A percentile compares a stretch with the other conserved stretches of the same genome.
phyloP scores from a whole-genome alignment of 2,888 invertebrate species.

The Lasioglossum villosulum region DNA sequence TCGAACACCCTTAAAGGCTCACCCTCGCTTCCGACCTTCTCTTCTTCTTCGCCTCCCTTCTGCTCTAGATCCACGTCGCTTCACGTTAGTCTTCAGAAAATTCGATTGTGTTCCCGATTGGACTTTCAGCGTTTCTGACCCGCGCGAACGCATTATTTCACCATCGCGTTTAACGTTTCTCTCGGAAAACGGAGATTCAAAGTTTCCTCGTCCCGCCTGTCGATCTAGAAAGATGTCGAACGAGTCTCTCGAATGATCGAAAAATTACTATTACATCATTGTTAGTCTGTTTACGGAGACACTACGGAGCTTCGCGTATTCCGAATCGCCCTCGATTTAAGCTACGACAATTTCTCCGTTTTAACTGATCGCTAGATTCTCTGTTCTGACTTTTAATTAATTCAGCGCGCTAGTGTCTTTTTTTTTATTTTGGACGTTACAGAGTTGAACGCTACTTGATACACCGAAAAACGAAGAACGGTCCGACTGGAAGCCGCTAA shows the following conservation, averaged over 20 bases:
- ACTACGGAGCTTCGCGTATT: conserved; percentile 29
- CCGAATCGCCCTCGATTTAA: conserved; percentile 40
- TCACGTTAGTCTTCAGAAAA: conserved; percentile 47
- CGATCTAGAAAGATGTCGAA: conserved; percentile 7
- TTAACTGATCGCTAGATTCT: not conserved
- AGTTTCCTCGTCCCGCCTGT: not conserved
- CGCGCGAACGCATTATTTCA: conserved; percentile 4
- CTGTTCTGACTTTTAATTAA: conserved; percentile 29
- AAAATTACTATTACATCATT: not conserved
- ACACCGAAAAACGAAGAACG: conserved; percentile 53
- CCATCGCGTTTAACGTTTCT: conserved; percentile 15
- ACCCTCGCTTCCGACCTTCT: conserved; percentile 53
- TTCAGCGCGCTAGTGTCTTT: conserved; percentile 42
- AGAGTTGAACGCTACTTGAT: conserved; percentile 46
- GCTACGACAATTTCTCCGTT: conserved; percentile 23
- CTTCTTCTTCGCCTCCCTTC: conserved; percentile 40
- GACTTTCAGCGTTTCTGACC: conserved; percentile 62
- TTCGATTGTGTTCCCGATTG: conserved; percentile 69
- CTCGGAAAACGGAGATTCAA: not conserved
- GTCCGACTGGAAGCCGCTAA: conserved; percentile 55
- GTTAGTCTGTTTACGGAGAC: conserved; percentile 7
- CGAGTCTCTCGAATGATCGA: conserved; percentile 5
- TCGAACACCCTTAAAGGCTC: conserved; percentile 46
- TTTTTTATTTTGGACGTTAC: conserved; percentile 43
- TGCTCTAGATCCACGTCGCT: conserved; percentile 37